Conservation (phyloP, 2,888 invertebrate genomes). For the Eupithecia pulchellata region DNA sequence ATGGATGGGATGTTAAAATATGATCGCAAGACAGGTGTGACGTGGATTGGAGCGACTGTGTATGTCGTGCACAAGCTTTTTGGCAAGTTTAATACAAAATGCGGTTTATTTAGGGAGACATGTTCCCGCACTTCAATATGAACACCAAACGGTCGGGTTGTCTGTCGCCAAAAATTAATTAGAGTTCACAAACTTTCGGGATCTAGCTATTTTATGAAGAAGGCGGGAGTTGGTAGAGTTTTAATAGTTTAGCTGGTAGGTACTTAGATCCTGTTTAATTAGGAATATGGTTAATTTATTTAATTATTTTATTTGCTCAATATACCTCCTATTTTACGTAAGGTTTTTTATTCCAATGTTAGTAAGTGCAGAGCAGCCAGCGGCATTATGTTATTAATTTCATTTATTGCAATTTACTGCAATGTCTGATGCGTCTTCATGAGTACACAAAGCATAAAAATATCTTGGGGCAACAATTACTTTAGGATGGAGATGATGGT, state of each 20-base stretch:
- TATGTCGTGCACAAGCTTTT: not conserved
- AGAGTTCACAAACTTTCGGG: conserved; percentile 18
- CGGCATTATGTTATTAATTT: too few relatives aligned
- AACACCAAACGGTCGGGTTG: conserved; percentile 10
- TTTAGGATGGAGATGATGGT: too few relatives aligned
- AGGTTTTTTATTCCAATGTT: too few relatives aligned
- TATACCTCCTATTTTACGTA: not conserved
- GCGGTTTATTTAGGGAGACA: not conserved
- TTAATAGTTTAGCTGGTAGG: not conserved
- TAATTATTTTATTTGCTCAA: not conserved
- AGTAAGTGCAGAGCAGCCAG: too few relatives aligned
- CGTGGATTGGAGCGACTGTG: not conserved
- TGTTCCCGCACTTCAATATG: conserved; percentile 1
- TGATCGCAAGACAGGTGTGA: not conserved
- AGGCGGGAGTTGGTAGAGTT: not conserved
- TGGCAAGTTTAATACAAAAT: not conserved
- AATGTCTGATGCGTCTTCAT: too few relatives aligned
- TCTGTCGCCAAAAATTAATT: conserved; percentile 23
- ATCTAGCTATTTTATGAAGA: not conserved
- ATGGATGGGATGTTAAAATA: not conserved
- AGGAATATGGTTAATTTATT: not conserved
- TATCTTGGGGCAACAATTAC: too few relatives aligned
- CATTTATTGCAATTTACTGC: too few relatives aligned
- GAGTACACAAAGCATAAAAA: too few relatives aligned
- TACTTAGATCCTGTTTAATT: not conserved